Conservation (phyloP, 2,797 vertebrate genomes). For the Mycteria americana region DNA sequence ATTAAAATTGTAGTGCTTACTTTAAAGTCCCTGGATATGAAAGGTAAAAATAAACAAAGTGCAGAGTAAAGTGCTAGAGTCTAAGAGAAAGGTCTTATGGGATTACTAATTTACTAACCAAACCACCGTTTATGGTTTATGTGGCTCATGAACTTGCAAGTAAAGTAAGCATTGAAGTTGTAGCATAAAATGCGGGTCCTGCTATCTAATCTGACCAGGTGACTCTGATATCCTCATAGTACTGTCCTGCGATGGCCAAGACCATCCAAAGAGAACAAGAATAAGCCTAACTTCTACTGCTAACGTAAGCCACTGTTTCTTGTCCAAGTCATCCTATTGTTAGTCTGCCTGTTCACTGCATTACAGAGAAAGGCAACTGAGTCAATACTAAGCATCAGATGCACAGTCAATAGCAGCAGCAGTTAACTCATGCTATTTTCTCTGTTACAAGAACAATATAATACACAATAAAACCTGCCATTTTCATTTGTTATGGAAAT, state of each 20-base stretch:
- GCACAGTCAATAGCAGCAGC: not conserved
- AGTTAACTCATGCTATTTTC: not conserved
- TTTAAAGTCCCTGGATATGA: not conserved
- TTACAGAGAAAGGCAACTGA: not conserved
- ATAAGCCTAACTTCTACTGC: not conserved
- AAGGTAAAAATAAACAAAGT: not conserved
- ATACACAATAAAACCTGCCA: not conserved
- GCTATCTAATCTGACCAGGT: not conserved
- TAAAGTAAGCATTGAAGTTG: not conserved
- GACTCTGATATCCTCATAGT: not conserved
- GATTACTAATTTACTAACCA: not conserved
- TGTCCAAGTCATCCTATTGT: not conserved
- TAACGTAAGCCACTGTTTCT: not conserved
- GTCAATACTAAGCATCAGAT: not conserved
- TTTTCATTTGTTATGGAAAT: not conserved
- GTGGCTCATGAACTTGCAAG: not conserved
- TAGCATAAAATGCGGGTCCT: not conserved
- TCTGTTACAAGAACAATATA: not conserved
- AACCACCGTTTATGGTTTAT: not conserved
- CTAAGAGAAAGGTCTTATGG: not conserved
- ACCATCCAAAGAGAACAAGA: not conserved
- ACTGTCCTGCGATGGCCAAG: not conserved
- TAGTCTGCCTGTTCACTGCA: not conserved
- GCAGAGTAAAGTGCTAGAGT: not conserved
- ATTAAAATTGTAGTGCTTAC: not conserved